Conservation (phyloP, 2,113 vertebrate genomes). For the Aix galericulata region DNA sequence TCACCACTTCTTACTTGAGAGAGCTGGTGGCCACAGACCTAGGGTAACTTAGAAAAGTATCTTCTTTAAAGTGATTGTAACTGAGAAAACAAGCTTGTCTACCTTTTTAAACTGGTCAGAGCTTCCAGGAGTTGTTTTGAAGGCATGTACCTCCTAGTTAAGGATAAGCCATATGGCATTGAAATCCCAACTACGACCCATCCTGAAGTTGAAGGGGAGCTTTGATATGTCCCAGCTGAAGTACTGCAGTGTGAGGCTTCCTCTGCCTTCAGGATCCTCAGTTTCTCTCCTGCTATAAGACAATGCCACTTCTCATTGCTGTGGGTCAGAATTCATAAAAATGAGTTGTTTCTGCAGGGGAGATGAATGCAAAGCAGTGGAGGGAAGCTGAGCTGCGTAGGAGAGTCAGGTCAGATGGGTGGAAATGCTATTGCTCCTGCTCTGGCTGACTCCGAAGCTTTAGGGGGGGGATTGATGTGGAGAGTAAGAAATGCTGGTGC, state of each 20-base stretch:
- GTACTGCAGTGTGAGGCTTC: neutral
- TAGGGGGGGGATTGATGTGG: neutral
- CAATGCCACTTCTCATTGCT: neutral
- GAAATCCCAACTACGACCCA: neutral
- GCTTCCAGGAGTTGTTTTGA: neutral
- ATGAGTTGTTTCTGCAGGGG: neutral
- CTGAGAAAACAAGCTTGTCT: neutral
- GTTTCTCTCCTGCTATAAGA: neutral
- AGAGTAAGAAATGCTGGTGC: neutral
- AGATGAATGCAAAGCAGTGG: neutral
- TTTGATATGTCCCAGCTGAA: neutral
- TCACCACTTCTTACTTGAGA: neutral
- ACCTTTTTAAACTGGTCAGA: neutral
- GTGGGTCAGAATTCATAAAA: neutral
- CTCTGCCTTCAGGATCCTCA: neutral
- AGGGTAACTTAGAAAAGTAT: neutral
- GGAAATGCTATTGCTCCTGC: neutral
- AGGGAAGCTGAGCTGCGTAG: neutral
- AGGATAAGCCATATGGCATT: neutral
- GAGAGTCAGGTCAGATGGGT: neutral
- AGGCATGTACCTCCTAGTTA: accelerated
- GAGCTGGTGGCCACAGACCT: neutral
- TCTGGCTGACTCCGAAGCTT: neutral
- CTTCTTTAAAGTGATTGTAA: neutral
- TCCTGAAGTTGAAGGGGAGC: neutral